Base-by-base conservation (phyloP, 2,888 invertebrate species). In the Julus scanicus region DNA sequence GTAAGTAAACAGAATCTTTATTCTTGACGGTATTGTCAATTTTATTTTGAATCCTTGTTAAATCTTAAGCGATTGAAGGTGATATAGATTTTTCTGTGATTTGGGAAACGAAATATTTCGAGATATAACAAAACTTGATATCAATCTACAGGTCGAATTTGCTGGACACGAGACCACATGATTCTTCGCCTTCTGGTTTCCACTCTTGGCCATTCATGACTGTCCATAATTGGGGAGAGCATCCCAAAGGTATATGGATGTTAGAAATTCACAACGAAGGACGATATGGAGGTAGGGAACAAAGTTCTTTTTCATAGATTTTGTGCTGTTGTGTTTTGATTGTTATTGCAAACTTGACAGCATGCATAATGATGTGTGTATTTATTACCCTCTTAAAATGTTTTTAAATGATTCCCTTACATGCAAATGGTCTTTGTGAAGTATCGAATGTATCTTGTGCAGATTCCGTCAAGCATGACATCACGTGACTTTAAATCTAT, bases 141-240 rank as follows among this genome's bases (percentile, higher is more conserved):
- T 44, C 44, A 44, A 44, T 44, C 44, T 86, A 8, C 39, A 95
- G 95, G 91, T 98, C 98, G 90, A 97, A 97, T 20, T 94, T 99
- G 86, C 94, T 99, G 83, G 98, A 98, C 57, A 96, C 97, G 90
- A 95, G 98, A 91, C 95, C 95, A 15, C 96, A 97, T 91, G 99
- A 99, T 92, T 95, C 95, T 87, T 98, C 98, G 15, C 94, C 96
- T 88, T 94, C 96, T 87, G 99, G 99, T 84, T 99, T 99, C 93
- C 96, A 95, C 92, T 96, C 97, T 91, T 99, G 99, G 99, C 99
- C 99, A 88, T 99, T 99, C 93, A 99, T 99, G 99, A 98, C 98
- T 86, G 98, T 93, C 89, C 99, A 99, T 93, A 97, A 96, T 92
- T 99, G 99, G 99, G 99, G 99, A 37, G 99, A 99, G 92, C 94